Conservation (phyloP, 2,888 invertebrate genomes). For the Tetramorium bicarinatum region DNA sequence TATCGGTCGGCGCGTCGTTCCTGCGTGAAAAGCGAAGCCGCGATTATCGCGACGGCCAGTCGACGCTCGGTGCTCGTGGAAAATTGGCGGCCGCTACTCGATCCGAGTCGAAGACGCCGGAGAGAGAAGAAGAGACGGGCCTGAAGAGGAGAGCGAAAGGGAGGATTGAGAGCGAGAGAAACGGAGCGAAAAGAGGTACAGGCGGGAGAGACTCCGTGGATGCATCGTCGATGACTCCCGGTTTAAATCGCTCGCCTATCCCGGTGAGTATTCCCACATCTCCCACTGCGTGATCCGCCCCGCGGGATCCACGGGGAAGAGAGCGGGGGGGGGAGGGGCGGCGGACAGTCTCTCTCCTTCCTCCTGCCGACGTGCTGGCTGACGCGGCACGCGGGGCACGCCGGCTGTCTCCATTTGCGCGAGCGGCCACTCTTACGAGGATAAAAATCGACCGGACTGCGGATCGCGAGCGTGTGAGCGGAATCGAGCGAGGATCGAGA, state of each 20-base stretch:
- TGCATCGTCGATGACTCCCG: slow-evolving; percentile 45
- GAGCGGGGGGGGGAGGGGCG: not conserved
- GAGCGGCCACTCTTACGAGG: not conserved
- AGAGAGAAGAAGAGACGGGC: not conserved
- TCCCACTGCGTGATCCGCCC: not conserved
- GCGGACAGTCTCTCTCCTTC: not conserved
- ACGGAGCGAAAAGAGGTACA: too few relatives aligned
- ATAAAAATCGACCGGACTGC: not conserved
- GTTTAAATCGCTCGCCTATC: slow-evolving; percentile 39
- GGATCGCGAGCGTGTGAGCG: not conserved
- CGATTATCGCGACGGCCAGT: slow-evolving; percentile 40
- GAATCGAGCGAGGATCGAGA: not conserved
- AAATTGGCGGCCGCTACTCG: not conserved
- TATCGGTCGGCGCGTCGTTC: slow-evolving; percentile 37
- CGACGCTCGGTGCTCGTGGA: not conserved
- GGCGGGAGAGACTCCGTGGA: not conserved
- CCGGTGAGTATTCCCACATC: slow-evolving; percentile 9
- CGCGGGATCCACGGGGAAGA: not conserved
- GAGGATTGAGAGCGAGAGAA: not conserved
- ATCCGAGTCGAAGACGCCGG: not conserved
- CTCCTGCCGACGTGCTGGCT: not conserved
- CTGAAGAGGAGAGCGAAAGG: not conserved
- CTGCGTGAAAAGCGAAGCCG: not conserved
- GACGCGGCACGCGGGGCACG: not conserved
- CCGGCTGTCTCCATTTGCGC: slow-evolving; percentile 6